These are phyloP conservation scores for Phalera bucephala DNA, from an alignment of 2,888 invertebrate genomes.

Conservation along the genomic window DNA sequence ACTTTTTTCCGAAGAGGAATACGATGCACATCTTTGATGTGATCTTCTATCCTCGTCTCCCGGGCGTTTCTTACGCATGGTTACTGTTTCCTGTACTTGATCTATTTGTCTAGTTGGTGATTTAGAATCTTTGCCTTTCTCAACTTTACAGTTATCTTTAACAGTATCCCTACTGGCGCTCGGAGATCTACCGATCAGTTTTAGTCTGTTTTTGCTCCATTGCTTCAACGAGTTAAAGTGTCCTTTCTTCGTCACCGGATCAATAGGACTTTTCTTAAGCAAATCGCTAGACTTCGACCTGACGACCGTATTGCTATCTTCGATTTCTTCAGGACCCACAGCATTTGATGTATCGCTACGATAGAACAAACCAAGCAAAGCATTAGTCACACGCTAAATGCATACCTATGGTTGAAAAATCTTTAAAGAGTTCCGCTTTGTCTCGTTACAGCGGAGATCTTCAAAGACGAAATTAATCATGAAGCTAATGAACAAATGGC, in stretches of 20 bases:
- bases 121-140: slow-evolving; percentile 66
- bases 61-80: slow-evolving; percentile 84
- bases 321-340: slow-evolving; percentile 78
- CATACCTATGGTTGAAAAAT: slow-evolving; percentile 62
- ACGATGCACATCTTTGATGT: slow-evolving; percentile 90
- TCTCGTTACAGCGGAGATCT: slow-evolving; percentile 70
- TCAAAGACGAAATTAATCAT: slow-evolving; percentile 70
- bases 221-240: slow-evolving; percentile 92
- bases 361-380: slow-evolving; percentile 83
- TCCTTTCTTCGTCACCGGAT: slow-evolving; percentile 80
- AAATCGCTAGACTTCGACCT: slow-evolving; percentile 90
- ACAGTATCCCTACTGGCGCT: slow-evolving; percentile 81
- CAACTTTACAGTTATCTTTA: slow-evolving; percentile 63
- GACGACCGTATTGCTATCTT: slow-evolving; percentile 79
- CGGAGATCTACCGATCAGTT: slow-evolving; percentile 86
- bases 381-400: slow-evolving; percentile 83
- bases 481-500: slow-evolving; percentile 78
- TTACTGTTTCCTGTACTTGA: slow-evolving; percentile 86
- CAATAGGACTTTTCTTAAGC: slow-evolving; percentile 86
- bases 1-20: slow-evolving; percentile 90
- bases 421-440: slow-evolving; percentile 66
- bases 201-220: slow-evolving; percentile 92
- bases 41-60: slow-evolving; percentile 85
- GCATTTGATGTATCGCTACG: slow-evolving; percentile 80
- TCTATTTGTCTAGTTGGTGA: slow-evolving; percentile 76